Conservation (phyloP, 2,113 vertebrate genomes). For the Peucedramus taeniatus region DNA sequence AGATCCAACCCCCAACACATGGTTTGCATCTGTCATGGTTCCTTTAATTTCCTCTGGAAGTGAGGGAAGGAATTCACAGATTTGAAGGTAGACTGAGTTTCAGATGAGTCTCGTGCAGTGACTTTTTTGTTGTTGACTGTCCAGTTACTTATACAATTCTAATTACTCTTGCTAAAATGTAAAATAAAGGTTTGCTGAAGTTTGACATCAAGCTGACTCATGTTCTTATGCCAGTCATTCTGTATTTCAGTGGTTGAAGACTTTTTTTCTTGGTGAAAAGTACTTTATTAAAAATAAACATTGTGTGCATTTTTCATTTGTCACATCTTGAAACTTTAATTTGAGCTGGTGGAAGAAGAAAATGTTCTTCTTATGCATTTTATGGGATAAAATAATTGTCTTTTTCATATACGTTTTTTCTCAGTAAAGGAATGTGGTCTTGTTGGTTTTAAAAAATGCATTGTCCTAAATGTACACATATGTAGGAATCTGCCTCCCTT, state of each 20-base stretch:
- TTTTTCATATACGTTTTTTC: neutral
- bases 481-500: neutral
- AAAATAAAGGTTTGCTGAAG: neutral
- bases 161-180: neutral
- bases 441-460: neutral
- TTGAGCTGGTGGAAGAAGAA: neutral
- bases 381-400: neutral
- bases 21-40: neutral
- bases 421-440: neutral
- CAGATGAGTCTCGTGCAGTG: neutral
- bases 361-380: neutral
- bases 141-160: neutral
- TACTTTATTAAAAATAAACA: neutral
- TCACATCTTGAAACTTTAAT: neutral
- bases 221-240: neutral
- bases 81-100: neutral
- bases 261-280: neutral
- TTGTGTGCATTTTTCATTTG: neutral
- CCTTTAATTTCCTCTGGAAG: neutral
- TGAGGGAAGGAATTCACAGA: neutral
- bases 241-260: neutral
- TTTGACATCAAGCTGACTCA: neutral
- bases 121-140: neutral
- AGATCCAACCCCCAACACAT: too few relatives aligned
- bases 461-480: neutral